Evolutionary conservation across 2,888 invertebrate species (phyloP), one percentile per base, ranked within the genome.

Genomic region (Agriopis marginaria): DNA sequence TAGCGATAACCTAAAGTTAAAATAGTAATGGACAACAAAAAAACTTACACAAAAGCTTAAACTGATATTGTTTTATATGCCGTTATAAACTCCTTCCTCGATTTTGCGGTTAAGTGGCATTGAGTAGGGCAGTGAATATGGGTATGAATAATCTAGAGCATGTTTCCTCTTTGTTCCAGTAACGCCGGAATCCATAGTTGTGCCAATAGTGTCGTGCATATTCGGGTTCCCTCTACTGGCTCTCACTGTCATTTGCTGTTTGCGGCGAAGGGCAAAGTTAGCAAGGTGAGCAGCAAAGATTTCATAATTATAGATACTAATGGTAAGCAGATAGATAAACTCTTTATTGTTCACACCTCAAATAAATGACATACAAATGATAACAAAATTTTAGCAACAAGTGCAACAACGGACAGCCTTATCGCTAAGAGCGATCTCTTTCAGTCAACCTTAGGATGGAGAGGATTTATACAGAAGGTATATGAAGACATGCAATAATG

Each of bases 181-280:
- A 76, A 96, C 97, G 60, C 97, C 98, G 63, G 98, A 98, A 90
- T 97, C 97, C 65, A 97, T 98, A 78, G 97, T 98, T 64, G 96
- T 98, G 77, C 98, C 98, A 54, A 98, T 98, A 78, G 97, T 98
- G 62, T 98, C 98, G 66, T 98, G 98, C 89, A 98, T 98, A 85
- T 96, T 98, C 83, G 98, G 98, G 69, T 98, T 98, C 85, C 98
- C 98, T 50, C 93, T 98, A 76, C 90, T 98, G 86, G 98, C 98
- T 4, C 95, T 98, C 70, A 95, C 98, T 75, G 97, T 98, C 75
- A 98, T 98, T 83, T 98, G 98, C 91, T 98, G 98, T 86, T 94
- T 98, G 74, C 94, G 98, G 69, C 95, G 97, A 81, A 95, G 98
- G 81, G 98, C 98, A 3, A 98, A 98, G 88, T 86, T 98, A 82